phyloP scores from a whole-genome alignment of 1,140 invertebrate species.

The Spodoptera litura region DNA sequence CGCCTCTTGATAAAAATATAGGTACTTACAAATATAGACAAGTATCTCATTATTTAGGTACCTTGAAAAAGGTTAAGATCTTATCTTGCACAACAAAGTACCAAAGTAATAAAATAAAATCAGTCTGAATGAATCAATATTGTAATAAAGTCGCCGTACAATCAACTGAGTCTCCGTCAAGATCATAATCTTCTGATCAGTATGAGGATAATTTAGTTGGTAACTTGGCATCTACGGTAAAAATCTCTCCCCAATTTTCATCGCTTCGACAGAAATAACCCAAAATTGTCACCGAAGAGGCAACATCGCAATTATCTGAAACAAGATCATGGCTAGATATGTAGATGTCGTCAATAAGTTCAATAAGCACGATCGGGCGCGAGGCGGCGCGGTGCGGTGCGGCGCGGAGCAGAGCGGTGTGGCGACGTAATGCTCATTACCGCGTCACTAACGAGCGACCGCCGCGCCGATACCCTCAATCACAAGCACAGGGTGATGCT shows the following conservation, averaged over 20 bases:
- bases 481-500: slow-evolving; percentile 55
- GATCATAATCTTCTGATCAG: too few species aligned
- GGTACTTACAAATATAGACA: too few species aligned
- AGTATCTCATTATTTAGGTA: too few species aligned
- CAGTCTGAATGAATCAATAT: too few species aligned
- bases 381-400: neutral
- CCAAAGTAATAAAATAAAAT: too few species aligned
- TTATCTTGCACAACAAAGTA: too few species aligned
- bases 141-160: too few species aligned
- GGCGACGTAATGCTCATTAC: slow-evolving; percentile 56
- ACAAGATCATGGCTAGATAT: slow-evolving; percentile 26
- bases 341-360: slow-evolving; percentile 23
- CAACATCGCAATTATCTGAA: slow-evolving; percentile 26
- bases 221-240: neutral
- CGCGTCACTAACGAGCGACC: slow-evolving; percentile 57
- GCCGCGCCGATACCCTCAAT: slow-evolving; percentile 57
- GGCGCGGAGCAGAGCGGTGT: slow-evolving; percentile 2
- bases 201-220: too few species aligned
- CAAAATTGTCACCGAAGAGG: slow-evolving; percentile 9
- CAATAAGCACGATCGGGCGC: slow-evolving; percentile 23
- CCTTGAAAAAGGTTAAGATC: too few species aligned
- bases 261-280: slow-evolving; percentile 31
- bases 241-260: neutral
- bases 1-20: too few species aligned
- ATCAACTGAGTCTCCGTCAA: too few species aligned